Base-by-base conservation (phyloP, 2,113 vertebrate genomes). In the Misgurnus anguillicaudatus region DNA sequence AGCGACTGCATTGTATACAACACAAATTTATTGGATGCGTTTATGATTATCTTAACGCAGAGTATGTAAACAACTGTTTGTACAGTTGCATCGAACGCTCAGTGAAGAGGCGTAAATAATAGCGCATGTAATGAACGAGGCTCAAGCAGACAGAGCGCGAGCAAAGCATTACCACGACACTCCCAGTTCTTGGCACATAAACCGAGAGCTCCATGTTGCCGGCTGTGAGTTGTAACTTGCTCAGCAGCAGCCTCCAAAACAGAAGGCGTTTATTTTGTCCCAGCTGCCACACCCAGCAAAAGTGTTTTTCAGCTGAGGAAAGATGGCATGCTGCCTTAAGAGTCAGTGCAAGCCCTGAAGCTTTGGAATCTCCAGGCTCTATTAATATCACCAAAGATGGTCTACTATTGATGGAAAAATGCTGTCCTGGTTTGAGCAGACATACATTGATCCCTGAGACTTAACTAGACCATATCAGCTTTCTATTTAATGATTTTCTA, bases 161-260 rank as follows among this genome's bases (percentile, higher is more conserved):
- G 83, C 68, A 73, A 79, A 85, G 80, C 66, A 78, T 84, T 87
- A 82, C 78, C 6, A 24, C 42, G 86, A 78, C 88, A 90, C 89
- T 89, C 90, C 89, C 88, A 79, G 76, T 78, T 86, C 82, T 86
- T 92, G 88, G 89, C 89, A 77, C 67, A 79, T 86, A 88, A 74
- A 87, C 87, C 87, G 79, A 80, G 72, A 79, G 79, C 85, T 87
- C 10, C 84, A 86, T 75, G 84, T 84, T 86, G 89, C 89, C 86
- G 85, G 86, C 89, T 91, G 88, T 91, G 85, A 92, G 91, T 92
- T 90, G 90, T 86, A 90, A 93, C 91, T 93, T 93, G 91, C 81
- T 84, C 82, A 85, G 66, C 64, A 67, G 89, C 80, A 89, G 86
- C 86, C 72, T 85, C 85, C 16, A 82, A 90, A 81, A 90, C 89